Percentiles rank a stretch among this genome's conserved stretches.
Conservation (phyloP, 2,888 invertebrate genomes). For the Caradrina kadenii region DNA sequence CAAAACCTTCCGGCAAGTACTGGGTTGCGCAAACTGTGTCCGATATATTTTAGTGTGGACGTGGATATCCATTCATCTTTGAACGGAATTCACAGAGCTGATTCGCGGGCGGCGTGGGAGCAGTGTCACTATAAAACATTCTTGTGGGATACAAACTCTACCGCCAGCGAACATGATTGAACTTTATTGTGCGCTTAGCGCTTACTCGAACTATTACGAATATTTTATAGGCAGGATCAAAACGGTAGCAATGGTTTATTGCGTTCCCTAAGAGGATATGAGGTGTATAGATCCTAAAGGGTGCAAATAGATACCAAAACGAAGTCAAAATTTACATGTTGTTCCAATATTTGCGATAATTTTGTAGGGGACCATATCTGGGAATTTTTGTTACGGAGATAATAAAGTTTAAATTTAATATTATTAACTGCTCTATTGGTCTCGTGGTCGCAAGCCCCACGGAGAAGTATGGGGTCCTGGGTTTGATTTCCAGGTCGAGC, state of each 20-base stretch:
- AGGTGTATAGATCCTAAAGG: too few relatives aligned
- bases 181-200: conserved; percentile 84
- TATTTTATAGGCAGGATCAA: conserved; percentile 62
- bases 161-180: conserved; percentile 85
- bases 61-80: conserved; percentile 71
- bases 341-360: too few relatives aligned
- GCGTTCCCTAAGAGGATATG: conserved; percentile 31
- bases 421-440: too few relatives aligned
- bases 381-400: too few relatives aligned
- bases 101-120: conserved; percentile 83
- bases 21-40: conserved; percentile 47
- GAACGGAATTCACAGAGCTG: conserved; percentile 70
- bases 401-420: too few relatives aligned
- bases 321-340: too few relatives aligned
- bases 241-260: conserved; percentile 59
- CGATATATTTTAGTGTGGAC: conserved; percentile 63
- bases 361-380: too few relatives aligned
- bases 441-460: too few relatives aligned
- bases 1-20: conserved; percentile 59
- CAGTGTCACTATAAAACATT: conserved; percentile 87
- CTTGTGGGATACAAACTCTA: conserved; percentile 77
- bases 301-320: too few relatives aligned
- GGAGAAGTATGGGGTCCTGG: too few relatives aligned
- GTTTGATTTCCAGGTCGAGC: too few relatives aligned
- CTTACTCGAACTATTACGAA: conserved; percentile 72